phyloP scores from a whole-genome alignment of 2,113 vertebrate species.

The Spilogale gracilis region DNA sequence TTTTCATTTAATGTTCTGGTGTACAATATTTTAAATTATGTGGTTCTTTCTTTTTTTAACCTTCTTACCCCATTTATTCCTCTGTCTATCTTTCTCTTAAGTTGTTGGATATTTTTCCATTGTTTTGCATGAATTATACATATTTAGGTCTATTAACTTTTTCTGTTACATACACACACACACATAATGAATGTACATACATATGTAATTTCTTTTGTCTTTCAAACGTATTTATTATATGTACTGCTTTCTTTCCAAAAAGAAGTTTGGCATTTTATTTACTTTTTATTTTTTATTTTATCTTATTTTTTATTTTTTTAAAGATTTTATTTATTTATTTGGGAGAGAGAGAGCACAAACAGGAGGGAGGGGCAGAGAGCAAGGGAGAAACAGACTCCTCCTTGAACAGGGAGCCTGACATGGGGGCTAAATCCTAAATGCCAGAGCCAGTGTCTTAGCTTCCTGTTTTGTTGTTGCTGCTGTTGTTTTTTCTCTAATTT shows the following conservation, averaged over 20 bases:
- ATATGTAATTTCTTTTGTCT: neutral
- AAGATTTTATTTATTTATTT: neutral
- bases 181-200: neutral
- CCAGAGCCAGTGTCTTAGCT: neutral
- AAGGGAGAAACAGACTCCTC: neutral
- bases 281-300: neutral
- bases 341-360: neutral
- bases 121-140: neutral
- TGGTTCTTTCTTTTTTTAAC: neutral
- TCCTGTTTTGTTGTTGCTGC: neutral
- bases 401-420: neutral
- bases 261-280: neutral
- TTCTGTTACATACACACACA: neutral
- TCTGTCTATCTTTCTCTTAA: neutral
- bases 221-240: neutral
- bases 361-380: neutral
- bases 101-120: neutral
- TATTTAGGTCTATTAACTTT: neutral
- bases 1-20: neutral
- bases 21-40: neutral
- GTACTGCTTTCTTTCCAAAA: neutral
- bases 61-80: neutral
- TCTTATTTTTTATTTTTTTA: neutral
- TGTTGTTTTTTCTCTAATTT: neutral
- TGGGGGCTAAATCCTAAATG: neutral